Conservation (phyloP, 2,888 invertebrate genomes). For the Mythimna impura region DNA sequence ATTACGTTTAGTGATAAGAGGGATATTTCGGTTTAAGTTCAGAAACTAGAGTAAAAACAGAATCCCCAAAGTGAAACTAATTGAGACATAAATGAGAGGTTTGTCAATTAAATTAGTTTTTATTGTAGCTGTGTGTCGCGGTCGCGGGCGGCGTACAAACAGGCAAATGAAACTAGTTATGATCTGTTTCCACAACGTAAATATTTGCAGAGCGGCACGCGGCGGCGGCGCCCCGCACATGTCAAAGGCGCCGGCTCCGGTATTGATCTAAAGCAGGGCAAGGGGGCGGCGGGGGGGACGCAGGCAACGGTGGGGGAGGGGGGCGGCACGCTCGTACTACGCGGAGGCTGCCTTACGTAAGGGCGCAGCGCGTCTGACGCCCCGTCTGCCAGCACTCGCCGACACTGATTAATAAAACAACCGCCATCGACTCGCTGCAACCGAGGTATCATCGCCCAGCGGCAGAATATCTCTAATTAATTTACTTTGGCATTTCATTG, state of each 20-base stretch:
- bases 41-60: conserved; percentile 1
- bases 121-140: conserved; percentile 61
- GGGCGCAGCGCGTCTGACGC: conserved; percentile 86
- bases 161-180: conserved; percentile 86
- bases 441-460: conserved; percentile 75
- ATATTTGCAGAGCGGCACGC: conserved; percentile 88
- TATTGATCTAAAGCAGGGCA: conserved; percentile 87
- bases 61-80: conserved; percentile 37
- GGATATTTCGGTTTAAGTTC: neutral
- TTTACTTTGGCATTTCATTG: conserved; percentile 65
- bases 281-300: conserved; percentile 47
- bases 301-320: conserved; percentile 48
- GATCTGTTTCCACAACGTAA: conserved; percentile 89
- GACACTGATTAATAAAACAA: conserved; percentile 87
- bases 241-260: conserved; percentile 89
- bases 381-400: conserved; percentile 82
- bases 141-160: conserved; percentile 70
- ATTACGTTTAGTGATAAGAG: conserved; percentile 7
- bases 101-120: conserved; percentile 74
- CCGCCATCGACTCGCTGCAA: conserved; percentile 79
- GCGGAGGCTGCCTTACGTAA: conserved; percentile 85
- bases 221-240: conserved; percentile 83
- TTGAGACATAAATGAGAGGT: conserved; percentile 65
- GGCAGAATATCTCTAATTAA: conserved; percentile 75
- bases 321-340: conserved; percentile 77